These are phyloP conservation scores for Trichomalopsis sarcophagae DNA, from an alignment of 1,140 invertebrate genomes.

Conservation along the genomic window DNA sequence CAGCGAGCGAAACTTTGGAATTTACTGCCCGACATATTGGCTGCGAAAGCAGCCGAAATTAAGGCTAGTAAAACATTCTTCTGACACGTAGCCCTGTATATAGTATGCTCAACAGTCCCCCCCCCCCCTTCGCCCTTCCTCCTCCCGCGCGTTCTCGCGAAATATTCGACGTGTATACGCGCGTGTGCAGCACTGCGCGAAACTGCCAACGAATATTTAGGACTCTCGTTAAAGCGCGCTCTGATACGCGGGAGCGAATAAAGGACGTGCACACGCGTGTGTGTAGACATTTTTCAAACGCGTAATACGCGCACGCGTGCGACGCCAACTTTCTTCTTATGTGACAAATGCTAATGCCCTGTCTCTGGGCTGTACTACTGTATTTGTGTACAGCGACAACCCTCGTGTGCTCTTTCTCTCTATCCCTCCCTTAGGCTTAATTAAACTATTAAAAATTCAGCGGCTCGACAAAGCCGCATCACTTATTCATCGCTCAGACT, in stretches of 20 bases:
- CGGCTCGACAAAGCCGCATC: slow-evolving; percentile 9
- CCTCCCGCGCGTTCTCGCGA: slow-evolving; percentile 33
- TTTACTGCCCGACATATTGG: slow-evolving; percentile 72
- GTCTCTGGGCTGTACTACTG: neutral
- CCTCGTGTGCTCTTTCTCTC: neutral
- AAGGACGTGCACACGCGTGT: slow-evolving; percentile 38
- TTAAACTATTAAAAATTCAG: slow-evolving; percentile 52
- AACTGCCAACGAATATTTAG: slow-evolving; percentile 51
- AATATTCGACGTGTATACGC: slow-evolving; percentile 45
- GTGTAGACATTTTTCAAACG: slow-evolving; percentile 41
- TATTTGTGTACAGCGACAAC: neutral
- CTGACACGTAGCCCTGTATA: slow-evolving; percentile 58
- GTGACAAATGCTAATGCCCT: neutral
- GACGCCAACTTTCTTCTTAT: slow-evolving; percentile 2
- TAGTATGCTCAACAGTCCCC: neutral
- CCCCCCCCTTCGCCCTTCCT: neutral
- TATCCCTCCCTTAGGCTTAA: slow-evolving; percentile 31
- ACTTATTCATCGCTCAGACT: neutral
- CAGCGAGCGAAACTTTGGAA: slow-evolving; percentile 64
- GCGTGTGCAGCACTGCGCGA: neutral
- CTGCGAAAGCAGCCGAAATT: slow-evolving; percentile 70
- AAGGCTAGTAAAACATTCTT: slow-evolving; percentile 72
- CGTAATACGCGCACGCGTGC: neutral
- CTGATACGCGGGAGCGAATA: slow-evolving; percentile 33
- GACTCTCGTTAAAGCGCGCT: slow-evolving; percentile 50